Percentiles rank a stretch among this genome's conserved stretches.
Conservation (phyloP, 2,797 vertebrate species). For the Hylomyscus alleni region DNA sequence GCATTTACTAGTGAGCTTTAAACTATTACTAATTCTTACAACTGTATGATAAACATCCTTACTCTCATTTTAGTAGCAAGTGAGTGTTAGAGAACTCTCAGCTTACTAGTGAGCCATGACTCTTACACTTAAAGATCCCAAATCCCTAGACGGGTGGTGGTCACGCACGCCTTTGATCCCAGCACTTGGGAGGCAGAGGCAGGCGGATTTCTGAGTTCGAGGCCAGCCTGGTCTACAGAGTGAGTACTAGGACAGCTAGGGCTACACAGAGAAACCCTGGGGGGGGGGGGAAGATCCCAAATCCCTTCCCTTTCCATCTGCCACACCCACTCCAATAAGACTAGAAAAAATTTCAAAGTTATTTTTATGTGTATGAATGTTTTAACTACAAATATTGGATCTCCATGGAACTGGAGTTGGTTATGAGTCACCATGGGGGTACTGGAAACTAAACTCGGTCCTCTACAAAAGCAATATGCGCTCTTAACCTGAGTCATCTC, state of each 20-base stretch:
- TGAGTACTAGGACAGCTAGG: no score
- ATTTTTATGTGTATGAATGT: neutral
- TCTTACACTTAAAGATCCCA: neutral
- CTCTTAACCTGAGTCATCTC: neutral
- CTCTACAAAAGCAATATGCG: neutral
- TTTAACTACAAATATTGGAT: neutral
- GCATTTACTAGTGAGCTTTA: slow-evolving; percentile 41
- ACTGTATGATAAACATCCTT: slow-evolving; percentile 31
- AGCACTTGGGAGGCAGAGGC: no score
- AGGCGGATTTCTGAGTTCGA: no score
- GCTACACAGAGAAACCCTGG: no score
- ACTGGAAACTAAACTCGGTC: neutral
- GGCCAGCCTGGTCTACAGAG: no score
- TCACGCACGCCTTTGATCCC: no score
- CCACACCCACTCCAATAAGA: neutral
- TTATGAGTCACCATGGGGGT: neutral
- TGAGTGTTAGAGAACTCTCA: neutral
- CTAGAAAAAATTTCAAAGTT: neutral
- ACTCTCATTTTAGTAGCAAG: slow-evolving; percentile 44
- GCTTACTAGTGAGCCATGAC: neutral
- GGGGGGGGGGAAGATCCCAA: no score
- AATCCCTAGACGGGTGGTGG: no score
- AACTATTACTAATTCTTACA: slow-evolving; percentile 37
- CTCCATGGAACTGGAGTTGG: neutral
- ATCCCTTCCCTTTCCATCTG: slow-evolving; percentile 4